Base-by-base conservation (phyloP, 2,113 vertebrate species). In the Cyrtonyx montezumae region DNA sequence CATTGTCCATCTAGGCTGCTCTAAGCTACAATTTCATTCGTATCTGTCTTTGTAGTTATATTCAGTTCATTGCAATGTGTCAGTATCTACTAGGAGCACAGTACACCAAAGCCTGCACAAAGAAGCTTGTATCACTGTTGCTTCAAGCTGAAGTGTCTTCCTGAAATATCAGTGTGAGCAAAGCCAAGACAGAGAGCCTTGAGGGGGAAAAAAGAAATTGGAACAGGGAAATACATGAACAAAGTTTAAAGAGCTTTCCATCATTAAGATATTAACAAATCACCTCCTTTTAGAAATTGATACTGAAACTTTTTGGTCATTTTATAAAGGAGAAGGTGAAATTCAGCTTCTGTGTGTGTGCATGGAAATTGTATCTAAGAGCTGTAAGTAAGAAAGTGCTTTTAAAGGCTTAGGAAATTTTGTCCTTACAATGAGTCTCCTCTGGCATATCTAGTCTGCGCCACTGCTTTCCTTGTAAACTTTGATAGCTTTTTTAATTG, bases 391-490 rank as follows among this genome's bases (percentile, higher is more conserved):
- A 79, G 87, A 76, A 76, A 77, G 17, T 37, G 22, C 4, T 10
- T 55, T 68, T 88, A 87, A 85, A 89, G 40, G 19, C 15, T 85
- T 69, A 61, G 36, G 2, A 25, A 78, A 65, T 78, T 40, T 78
- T 51, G 30, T 62, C 10, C 16, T 70, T 80, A 56, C 23, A 69
- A 1, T 16, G 55, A 82, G 13, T 46, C 59, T 87, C 32, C 46
- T 84, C 45, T 77, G 42, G 53, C 11, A n/a, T 79, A 79, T 37
- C 34, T 58, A 74, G 19, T 5, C 8, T 2, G 1, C 67, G 32
- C 17, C 30, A 53, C 21, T 58, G 15, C 28, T 85, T 87, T 83
- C 32, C 75, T 68, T 85, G 46, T 92, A 84, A 93, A 94, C 87
- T 21, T 42, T 84, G 12, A 62, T 28, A 68, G 17, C 36, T 48